Base-by-base conservation (phyloP, 2,888 invertebrate genomes). In the Bibio marci region DNA sequence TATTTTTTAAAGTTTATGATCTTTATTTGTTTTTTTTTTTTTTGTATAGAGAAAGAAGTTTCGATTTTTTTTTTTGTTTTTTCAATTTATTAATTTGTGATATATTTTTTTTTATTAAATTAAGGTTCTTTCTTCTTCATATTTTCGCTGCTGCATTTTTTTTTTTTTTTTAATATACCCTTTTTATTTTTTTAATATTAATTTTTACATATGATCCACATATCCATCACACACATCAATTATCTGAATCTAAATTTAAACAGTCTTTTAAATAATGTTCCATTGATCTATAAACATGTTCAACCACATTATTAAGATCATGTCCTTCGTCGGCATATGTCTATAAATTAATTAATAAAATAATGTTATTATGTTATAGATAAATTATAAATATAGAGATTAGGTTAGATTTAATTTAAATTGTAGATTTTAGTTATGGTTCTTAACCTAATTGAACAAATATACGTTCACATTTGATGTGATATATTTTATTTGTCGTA, bases 281-380 rank as follows among this genome's bases (percentile, higher is more conserved):
- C 86, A 91, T 87, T 50, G 87, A 87, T 54, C 80, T 74, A 65
- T 90, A 90, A 49, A 88, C 79, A 66, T 92, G 91, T 59, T 86
- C 85, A 53, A 85, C 73, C 45, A 87, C 88, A 41, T 87, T 87
- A 49, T 69, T 66, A 45, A 91, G 65, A 50, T 80, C 75, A 63
- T 91, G 90, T 44, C 85, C 86, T 65, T 90, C 87, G 59, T 91
- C 87, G 37, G 90, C 86, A 59, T 92, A 92, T 48, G 86, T 81
- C 90, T 91, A 67, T 15, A 67, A 66, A 37, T 36, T n/a, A n/a
- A n/a, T n/a, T n/a, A n/a, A n/a, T n/a, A n/a, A 22, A 22, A 22
- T 6, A 22, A 22, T 22, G 22, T 22, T 22, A 6, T 22, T 22
- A 8, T 22, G 4, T 22, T 22, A 8, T 22, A 6, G 4, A 6